Evolutionary conservation across 2,113 vertebrate genomes (phyloP), one percentile per base, ranked within the genome.

Genomic region (Xiphophorus maculatus): DNA sequence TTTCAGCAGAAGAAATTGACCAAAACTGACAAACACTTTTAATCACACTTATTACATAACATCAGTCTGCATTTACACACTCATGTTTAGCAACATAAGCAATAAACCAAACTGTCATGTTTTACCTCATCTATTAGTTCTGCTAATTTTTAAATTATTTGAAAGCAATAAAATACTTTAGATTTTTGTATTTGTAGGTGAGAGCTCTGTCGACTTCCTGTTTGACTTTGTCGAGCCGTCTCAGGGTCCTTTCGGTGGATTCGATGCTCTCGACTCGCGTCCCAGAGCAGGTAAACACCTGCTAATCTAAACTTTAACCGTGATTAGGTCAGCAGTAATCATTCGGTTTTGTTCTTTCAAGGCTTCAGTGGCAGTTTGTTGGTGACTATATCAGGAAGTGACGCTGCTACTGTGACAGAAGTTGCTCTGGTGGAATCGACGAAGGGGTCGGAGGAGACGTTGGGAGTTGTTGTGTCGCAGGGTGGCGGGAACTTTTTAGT

Each of bases 161-260:
- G 1, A 22, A 32, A 17, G 1, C 1, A 33, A 15, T 15, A 8
- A 19, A 37, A n/a, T 25, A 0, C 19, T 11, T 22, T 35, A 1
- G 8, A n/a, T 32, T 70, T 81, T 68, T 4, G 15, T 28, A 42
- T 65, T 73, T 71, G 15, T 69, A 93, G 91, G 87, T 76, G 79
- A 90, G 62, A 94, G 91, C 71, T 30, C 73, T 11, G 60, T 91
- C 28, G 82, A 92, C 54, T 83, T 94, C 75, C 71, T 91, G 54
- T 88, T 91, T 82, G 67, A 91, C 71, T 92, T 94, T 71, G 87
- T 92, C 74, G 72, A 81, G 70, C 8, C 1, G 0, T 76, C 83
- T 0, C 28, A 76, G 12, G 87, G 79, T 15, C 37, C 30, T 1
- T 77, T 87, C 13, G 0, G n/a, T 44, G 90, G 82, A 25, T 91